A percentile compares a stretch with the other conserved stretches of the same genome.
phyloP scores from a whole-genome alignment of 2,888 invertebrate species.

The Actias luna region DNA sequence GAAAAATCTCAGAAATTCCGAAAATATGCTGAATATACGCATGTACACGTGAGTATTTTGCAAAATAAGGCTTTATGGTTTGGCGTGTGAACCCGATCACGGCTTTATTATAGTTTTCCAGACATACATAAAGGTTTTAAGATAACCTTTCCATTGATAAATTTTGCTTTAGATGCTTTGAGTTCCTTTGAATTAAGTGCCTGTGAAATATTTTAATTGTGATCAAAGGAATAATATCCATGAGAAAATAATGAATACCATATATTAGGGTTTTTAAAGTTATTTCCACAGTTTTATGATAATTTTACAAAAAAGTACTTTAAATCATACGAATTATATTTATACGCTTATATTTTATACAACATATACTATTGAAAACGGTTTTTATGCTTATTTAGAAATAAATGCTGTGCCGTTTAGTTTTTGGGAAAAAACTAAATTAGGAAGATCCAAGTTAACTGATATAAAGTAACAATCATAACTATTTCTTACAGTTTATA shows the following conservation, averaged over 20 bases:
- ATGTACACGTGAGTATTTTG: constrained; percentile 62
- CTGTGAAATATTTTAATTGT: constrained; percentile 26
- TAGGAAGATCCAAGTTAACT: too few relatives aligned
- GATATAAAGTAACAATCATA: too few relatives aligned
- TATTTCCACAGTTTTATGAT: not conserved
- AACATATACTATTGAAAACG: too few relatives aligned
- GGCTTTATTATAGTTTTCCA: constrained; percentile 54
- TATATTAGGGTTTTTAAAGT: not conserved
- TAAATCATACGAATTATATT: too few relatives aligned
- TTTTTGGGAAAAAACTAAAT: too few relatives aligned
- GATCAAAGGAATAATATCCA: not conserved
- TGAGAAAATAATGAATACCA: not conserved
- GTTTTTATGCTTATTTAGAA: too few relatives aligned
- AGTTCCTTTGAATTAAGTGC: constrained; percentile 15
- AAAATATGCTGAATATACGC: constrained; percentile 44
- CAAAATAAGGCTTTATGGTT: constrained; percentile 54
- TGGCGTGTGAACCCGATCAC: constrained; percentile 66
- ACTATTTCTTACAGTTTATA: too few relatives aligned
- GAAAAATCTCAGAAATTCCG: not conserved
- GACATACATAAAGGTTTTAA: constrained; percentile 45
- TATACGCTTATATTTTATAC: too few relatives aligned
- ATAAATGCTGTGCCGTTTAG: too few relatives aligned
- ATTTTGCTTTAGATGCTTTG: constrained; percentile 37
- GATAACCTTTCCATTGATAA: constrained; percentile 32
- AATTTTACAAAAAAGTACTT: not conserved